Base-by-base conservation (phyloP, 2,797 vertebrate genomes). In the Darevskia nairensis region DNA sequence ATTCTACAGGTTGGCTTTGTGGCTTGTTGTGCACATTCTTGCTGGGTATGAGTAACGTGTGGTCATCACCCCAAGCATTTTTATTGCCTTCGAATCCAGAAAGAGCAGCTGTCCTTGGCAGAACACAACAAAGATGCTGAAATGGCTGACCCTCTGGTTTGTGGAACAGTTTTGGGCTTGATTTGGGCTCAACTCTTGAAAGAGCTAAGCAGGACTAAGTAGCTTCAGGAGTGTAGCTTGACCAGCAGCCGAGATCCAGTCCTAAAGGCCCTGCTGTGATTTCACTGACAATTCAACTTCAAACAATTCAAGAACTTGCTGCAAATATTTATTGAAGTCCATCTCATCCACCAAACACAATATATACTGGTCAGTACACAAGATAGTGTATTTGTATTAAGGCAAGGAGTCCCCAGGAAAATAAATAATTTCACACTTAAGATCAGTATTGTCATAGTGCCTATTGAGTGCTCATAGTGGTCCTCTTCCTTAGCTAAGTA, bases 261-360 rank as follows among this genome's bases (percentile, higher is more conserved):
- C 25, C 11, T 11, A 27, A 17, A 44, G 21, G 39, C 39, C 7
- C 39, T 44, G 39, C 74, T 44, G 32, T 21, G 72, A 17, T 39
- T 35, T 39, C 72, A 74, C 17, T 13, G 35, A 59, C 35, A 39
- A 23, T 6, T 19, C 7, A 41, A 19, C 61, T 25, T 35, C 77
- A 72, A 59, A 59, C 25, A 23, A 66, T 23, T 66, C 61, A 66
- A 39, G 75, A 79, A 6, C 19, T 19, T 64, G 74, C 64, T 84
- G 81, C 74, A 41, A 84, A 84, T 88, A 71, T 88, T 88, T 88
- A 88, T 88, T 88, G 72, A 46, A 55, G 29, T 78, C 74, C 81
- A 82, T 41, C 61, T 69, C 17, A 69, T 5, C 41, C 46, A 69
- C 19, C 81, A 78, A 77, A 83, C 80, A 82, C 71, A 41, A 88